phyloP scores from a whole-genome alignment of 1,140 invertebrate genomes.

The Brachionus koreanus region DNA sequence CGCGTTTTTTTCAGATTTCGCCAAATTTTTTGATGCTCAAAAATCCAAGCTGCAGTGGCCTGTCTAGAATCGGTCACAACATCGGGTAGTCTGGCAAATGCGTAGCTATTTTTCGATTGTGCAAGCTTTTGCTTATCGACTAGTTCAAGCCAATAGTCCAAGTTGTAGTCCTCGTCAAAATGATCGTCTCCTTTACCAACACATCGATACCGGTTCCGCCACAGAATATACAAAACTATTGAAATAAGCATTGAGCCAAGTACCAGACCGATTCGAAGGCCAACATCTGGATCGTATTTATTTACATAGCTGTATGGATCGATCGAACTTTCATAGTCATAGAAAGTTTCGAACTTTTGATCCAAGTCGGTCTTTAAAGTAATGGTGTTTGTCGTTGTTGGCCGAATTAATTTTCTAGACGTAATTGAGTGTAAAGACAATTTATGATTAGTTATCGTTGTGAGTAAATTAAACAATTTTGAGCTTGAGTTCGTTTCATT shows the following conservation, averaged over 20 bases:
- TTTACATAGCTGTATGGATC: background rate
- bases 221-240: background rate
- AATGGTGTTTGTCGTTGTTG: background rate
- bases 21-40: constrained; percentile 25
- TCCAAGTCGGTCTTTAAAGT: background rate
- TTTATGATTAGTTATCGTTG: background rate
- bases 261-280: background rate
- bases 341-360: background rate
- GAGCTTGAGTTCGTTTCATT: background rate
- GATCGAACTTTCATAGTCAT: background rate
- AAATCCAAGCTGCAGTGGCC: background rate
- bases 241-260: constrained; percentile 17
- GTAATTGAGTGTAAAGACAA: background rate
- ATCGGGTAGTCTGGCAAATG: background rate
- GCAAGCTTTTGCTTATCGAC: constrained; percentile 30
- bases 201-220: background rate
- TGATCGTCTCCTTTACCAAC: background rate
- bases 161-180: background rate
- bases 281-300: constrained; percentile 18
- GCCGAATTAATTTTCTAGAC: background rate
- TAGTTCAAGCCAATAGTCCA: constrained; percentile 26
- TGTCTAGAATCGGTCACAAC: background rate
- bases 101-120: background rate
- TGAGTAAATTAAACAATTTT: constrained; percentile 2
- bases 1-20: background rate